Conservation (phyloP, 1,140 invertebrate species). For the Physella acuta region DNA sequence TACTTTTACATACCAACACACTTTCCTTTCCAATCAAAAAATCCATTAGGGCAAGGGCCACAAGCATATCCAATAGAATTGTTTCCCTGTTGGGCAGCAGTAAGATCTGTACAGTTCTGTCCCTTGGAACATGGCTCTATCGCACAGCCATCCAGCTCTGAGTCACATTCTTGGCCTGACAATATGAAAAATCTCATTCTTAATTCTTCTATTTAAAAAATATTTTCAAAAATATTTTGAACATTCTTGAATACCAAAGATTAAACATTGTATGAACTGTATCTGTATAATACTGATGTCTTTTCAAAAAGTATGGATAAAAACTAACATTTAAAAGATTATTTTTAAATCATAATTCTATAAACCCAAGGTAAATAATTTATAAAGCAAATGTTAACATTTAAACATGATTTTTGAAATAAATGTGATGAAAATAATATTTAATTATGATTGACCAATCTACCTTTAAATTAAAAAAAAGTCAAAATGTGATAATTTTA, state of each 20-base stretch:
- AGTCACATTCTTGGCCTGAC: slow-evolving; percentile 11
- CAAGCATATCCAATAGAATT: slow-evolving; percentile 14
- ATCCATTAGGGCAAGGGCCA: slow-evolving; percentile 18
- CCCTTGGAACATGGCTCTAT: slow-evolving; percentile 15
- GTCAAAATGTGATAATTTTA: no score
- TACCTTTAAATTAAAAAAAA: no score
- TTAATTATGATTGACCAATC: no score
- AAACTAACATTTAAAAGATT: no score
- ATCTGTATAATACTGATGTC: no score
- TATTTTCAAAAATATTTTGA: no score
- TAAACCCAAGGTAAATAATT: background rate
- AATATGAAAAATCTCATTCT: no score
- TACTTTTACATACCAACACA: slow-evolving; percentile 2
- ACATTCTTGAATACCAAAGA: no score
- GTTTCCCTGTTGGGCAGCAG: background rate
- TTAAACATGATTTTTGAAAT: background rate
- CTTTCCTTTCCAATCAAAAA: background rate
- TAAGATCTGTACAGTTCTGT: slow-evolving; percentile 26
- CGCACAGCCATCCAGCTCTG: slow-evolving; percentile 15
- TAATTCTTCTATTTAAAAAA: no score
- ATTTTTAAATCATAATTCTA: background rate
- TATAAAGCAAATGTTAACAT: background rate
- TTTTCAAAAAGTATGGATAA: no score
- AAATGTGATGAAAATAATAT: background rate
- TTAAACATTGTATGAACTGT: no score